Conservation (phyloP, 1,140 invertebrate species). For the Pectinophora gossypiella region DNA sequence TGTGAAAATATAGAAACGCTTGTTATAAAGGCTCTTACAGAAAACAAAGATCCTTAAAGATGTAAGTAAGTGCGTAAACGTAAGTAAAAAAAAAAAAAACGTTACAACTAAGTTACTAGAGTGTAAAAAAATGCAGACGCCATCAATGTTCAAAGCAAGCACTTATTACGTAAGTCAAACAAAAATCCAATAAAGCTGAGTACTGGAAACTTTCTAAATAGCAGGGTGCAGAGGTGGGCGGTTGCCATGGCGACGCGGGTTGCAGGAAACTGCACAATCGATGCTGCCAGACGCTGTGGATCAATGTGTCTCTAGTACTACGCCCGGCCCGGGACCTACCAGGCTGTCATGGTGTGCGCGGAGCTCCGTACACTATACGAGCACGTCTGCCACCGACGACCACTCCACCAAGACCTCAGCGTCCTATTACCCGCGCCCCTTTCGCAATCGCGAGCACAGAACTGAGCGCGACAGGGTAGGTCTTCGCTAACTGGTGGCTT, state of each 20-base stretch:
- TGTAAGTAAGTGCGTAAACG: too few species aligned
- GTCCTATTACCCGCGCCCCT: conserved; percentile 10
- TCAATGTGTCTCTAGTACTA: conserved; percentile 75
- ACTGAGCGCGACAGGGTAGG: conserved; percentile 16
- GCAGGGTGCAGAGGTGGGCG: conserved; percentile 28
- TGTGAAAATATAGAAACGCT: too few species aligned
- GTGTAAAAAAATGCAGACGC: too few species aligned
- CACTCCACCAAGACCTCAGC: conserved; percentile 35
- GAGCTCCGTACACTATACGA: conserved; percentile 1
- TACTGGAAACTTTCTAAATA: conserved; percentile 43
- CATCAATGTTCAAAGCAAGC: too few species aligned
- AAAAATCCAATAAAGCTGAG: conserved; percentile 54
- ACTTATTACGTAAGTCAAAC: conserved; percentile 6
- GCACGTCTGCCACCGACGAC: conserved; percentile 28
- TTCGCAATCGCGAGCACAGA: background rate
- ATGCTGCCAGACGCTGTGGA: conserved; percentile 70
- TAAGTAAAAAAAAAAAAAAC: too few species aligned
- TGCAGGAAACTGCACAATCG: conserved; percentile 73
- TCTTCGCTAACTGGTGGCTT: conserved; percentile 23
- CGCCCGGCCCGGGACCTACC: conserved; percentile 62
- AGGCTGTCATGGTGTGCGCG: conserved; percentile 21
- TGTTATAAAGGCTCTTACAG: too few species aligned
- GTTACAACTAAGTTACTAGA: too few species aligned
- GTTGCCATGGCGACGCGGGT: conserved; percentile 57
- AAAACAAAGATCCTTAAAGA: too few species aligned